phyloP scores from a whole-genome alignment of 2,797 vertebrate species.

The Clarias platycephalus region DNA sequence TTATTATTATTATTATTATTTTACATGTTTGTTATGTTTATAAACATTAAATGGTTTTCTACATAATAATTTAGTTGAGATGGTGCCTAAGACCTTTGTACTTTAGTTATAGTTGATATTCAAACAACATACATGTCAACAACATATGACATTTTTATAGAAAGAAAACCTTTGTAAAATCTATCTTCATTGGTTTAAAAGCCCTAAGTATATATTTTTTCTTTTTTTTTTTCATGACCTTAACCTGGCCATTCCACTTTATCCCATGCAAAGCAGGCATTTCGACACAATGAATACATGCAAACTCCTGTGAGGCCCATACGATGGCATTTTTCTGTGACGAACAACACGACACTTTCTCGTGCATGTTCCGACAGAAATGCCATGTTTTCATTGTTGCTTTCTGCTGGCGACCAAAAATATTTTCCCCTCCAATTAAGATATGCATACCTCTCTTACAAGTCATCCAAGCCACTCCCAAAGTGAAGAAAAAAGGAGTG shows the following conservation, averaged over 20 bases:
- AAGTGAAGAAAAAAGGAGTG: constrained; percentile 24
- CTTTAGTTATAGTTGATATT: neutral
- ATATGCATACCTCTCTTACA: constrained; percentile 17
- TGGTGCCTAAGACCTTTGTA: no score
- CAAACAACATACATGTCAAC: neutral
- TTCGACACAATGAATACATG: neutral
- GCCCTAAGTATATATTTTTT: neutral
- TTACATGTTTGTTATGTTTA: no score
- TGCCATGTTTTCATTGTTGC: neutral
- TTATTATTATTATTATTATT: no score
- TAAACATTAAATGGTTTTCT: no score
- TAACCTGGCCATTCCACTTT: neutral
- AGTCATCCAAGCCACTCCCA: constrained; percentile 25
- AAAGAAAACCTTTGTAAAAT: neutral
- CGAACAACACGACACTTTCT: neutral
- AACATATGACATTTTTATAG: neutral
- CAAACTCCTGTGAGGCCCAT: neutral
- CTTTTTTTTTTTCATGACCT: no score
- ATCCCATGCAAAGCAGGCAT: neutral
- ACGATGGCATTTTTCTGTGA: neutral
- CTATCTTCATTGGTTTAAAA: neutral
- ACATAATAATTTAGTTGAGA: no score
- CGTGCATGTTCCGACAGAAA: constrained; percentile 22
- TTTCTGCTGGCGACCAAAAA: constrained; percentile 11
- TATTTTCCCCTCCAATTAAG: neutral